These are phyloP conservation scores for Sisyra terminalis DNA, from an alignment of 2,888 invertebrate genomes.

Conservation along the genomic window DNA sequence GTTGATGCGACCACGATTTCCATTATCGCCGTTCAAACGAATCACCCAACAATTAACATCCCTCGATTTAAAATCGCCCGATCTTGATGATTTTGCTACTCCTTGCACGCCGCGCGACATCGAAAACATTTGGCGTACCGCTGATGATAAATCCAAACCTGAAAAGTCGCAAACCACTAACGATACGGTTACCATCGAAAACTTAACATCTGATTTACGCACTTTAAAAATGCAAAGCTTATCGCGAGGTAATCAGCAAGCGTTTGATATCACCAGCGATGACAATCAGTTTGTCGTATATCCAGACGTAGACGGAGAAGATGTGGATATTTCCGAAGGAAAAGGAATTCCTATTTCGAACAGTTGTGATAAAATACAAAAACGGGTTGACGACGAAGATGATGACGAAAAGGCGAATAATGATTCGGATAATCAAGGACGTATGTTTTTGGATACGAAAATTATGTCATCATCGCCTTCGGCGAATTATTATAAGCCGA, in stretches of 20 bases:
- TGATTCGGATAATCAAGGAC: slow-evolving; percentile 19
- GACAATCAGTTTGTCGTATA: slow-evolving; percentile 38
- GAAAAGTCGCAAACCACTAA: slow-evolving; percentile 16
- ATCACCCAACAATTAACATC: slow-evolving; percentile 61
- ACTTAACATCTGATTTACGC: slow-evolving; percentile 4
- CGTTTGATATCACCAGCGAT: slow-evolving; percentile 16
- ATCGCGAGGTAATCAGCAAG: background rate
- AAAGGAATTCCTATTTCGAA: slow-evolving; percentile 8
- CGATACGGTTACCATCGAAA: slow-evolving; percentile 13
- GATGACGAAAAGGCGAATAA: slow-evolving; percentile 13
- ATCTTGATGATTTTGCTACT: slow-evolving; percentile 53
- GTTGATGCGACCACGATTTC: slow-evolving; percentile 20
- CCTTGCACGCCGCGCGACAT: slow-evolving; percentile 44
- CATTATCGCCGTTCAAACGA: slow-evolving; percentile 53
- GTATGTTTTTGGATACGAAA: slow-evolving; percentile 33
- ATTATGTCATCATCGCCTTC: slow-evolving; percentile 39
- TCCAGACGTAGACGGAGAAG: slow-evolving; percentile 33
- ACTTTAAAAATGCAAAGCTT: slow-evolving; percentile 16
- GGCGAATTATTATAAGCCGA: slow-evolving; percentile 62
- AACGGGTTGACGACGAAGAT: slow-evolving; percentile 11
- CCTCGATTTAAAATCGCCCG: slow-evolving; percentile 53
- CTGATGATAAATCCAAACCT: slow-evolving; percentile 18
- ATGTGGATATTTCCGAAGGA: slow-evolving; percentile 12
- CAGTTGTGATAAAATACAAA: background rate
- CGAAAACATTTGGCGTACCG: slow-evolving; percentile 42